phyloP scores from a whole-genome alignment of 2,888 invertebrate species.

The Latheticus oryzae region DNA sequence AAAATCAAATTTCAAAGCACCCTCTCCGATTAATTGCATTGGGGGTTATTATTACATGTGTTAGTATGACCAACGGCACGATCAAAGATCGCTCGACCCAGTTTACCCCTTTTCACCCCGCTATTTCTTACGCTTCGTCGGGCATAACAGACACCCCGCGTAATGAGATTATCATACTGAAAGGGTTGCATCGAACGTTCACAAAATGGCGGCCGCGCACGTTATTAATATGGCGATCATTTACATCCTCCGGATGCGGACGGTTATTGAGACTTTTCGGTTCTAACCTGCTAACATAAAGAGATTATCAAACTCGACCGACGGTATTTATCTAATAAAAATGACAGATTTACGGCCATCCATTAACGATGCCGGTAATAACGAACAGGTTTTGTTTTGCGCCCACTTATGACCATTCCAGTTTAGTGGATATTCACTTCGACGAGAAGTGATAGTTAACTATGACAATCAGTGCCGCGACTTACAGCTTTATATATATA shows the following conservation, averaged over 20 bases:
- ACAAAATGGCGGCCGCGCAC: conserved; percentile 65
- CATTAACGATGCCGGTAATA: conserved; percentile 56
- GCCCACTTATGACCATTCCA: conserved; percentile 54
- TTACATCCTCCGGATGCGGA: conserved; percentile 12
- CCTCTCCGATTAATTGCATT: conserved; percentile 61
- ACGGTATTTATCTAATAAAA: conserved; percentile 58
- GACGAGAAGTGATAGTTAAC: conserved; percentile 14
- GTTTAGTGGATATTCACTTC: conserved; percentile 43
- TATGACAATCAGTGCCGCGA: conserved; percentile 25
- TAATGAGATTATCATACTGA: conserved; percentile 67
- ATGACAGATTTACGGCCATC: conserved; percentile 60
- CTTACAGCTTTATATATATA: too few species aligned
- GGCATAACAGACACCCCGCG: conserved; percentile 64
- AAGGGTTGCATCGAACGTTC: conserved; percentile 58
- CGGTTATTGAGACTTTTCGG: conserved; percentile 23
- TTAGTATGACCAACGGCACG: conserved; percentile 45
- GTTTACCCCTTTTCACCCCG: conserved; percentile 55
- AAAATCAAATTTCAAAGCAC: conserved; percentile 64
- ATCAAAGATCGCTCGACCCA: conserved; percentile 48
- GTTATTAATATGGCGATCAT: conserved; percentile 54
- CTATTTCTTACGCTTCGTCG: conserved; percentile 63
- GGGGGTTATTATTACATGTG: conserved; percentile 50
- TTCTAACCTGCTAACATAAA: conserved; percentile 42
- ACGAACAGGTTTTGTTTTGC: conserved; percentile 56
- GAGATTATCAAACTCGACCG: conserved; percentile 50